Percentiles rank a stretch among this genome's conserved stretches.
phyloP scores from a whole-genome alignment of 2,888 invertebrate genomes.

The Carcina quercana region DNA sequence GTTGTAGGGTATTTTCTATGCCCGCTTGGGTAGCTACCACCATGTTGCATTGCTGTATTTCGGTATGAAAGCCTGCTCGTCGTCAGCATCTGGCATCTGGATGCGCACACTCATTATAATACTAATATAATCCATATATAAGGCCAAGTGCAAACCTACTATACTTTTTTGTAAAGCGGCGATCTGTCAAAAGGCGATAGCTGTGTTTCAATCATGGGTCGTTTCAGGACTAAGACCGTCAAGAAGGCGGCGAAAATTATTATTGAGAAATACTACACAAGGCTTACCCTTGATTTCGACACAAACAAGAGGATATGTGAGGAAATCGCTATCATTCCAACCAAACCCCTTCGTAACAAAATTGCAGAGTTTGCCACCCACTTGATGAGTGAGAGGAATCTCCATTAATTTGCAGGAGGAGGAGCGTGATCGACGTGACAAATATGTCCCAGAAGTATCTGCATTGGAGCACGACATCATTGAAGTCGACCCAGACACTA shows the following conservation, averaged over 20 bases:
- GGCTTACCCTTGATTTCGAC: slow-evolving; percentile 97
- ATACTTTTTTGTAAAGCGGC: no score
- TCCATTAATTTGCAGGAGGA: slow-evolving; percentile 99
- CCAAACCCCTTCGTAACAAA: slow-evolving; percentile 97
- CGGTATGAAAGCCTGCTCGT: no score
- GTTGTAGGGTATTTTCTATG: no score
- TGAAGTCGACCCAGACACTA: slow-evolving; percentile 98
- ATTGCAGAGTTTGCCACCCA: slow-evolving; percentile 99
- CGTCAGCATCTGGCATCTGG: no score
- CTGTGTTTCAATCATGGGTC: slow-evolving; percentile 80
- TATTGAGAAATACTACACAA: slow-evolving; percentile 99
- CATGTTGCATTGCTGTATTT: no score
- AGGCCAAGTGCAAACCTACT: no score
- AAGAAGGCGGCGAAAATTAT: slow-evolving; percentile 99
- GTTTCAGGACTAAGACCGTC: slow-evolving; percentile 99
- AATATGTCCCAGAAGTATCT: slow-evolving; percentile 97
- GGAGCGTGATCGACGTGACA: slow-evolving; percentile 98
- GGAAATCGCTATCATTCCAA: slow-evolving; percentile 99
- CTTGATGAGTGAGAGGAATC: slow-evolving; percentile 99
- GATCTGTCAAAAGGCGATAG: slow-evolving; percentile 53
- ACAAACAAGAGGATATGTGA: slow-evolving; percentile 99
- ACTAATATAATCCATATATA: no score
- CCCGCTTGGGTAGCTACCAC: no score
- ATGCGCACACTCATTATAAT: no score
- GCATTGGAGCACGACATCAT: slow-evolving; percentile 97